Percentiles rank a stretch among this genome's conserved stretches.
Evolutionary conservation across 2,113 vertebrate genomes (phyloP).

Genomic region (Cettia cetti): DNA sequence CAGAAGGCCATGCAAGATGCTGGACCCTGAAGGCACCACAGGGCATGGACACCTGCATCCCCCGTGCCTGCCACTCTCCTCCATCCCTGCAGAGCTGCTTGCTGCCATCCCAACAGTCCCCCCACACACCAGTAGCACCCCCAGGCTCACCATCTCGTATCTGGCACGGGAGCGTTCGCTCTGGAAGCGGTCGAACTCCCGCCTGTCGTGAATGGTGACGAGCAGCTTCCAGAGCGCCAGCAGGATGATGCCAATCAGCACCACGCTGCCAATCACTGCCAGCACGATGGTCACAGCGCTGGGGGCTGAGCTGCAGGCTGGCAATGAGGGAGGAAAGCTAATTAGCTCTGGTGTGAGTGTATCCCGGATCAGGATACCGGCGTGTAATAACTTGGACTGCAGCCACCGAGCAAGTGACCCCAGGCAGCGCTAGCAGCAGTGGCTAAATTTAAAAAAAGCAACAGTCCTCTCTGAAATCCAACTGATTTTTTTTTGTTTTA

Average conservation of each 20-base stretch:
- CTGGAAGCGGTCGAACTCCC: conserved; percentile 92
- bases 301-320: conserved; percentile 85
- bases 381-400: neutral
- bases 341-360: neutral
- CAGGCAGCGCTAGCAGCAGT: neutral
- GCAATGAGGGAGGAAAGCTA: neutral
- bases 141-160: conserved; percentile 89
- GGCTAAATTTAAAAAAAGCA: neutral
- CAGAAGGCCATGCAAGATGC: neutral
- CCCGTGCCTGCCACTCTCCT: fast-evolving
- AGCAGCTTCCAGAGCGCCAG: conserved; percentile 90
- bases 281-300: conserved; percentile 83
- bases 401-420: neutral
- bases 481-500: neutral
- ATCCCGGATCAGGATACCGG: fast-evolving
- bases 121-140: neutral
- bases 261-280: conserved; percentile 87
- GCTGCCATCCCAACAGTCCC: neutral
- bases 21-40: neutral
- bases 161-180: conserved; percentile 89
- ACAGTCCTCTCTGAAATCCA: neutral
- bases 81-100: neutral
- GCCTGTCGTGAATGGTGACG: conserved; percentile 91
- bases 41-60: neutral
- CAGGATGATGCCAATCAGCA: conserved; percentile 85